A percentile compares a stretch with the other conserved stretches of the same genome.
These are phyloP conservation scores for Corythoichthys haematopterus DNA, from an alignment of 2,113 vertebrate genomes.

Conservation along the genomic window DNA sequence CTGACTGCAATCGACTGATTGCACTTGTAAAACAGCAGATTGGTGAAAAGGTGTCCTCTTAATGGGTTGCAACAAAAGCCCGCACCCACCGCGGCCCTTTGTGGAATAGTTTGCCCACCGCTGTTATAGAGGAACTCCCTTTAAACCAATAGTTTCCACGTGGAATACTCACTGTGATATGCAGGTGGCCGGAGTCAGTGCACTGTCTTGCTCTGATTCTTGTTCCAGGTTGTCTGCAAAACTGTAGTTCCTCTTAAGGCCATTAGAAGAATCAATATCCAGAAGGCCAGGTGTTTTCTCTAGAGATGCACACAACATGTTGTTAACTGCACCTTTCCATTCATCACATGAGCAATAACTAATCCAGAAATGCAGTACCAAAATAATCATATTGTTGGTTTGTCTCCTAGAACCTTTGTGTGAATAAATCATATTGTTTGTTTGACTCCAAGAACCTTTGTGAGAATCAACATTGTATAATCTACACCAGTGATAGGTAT, in stretches of 20 bases:
- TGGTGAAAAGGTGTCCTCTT: no score
- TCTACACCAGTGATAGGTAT: neutral
- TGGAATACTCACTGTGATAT: slow-evolving; percentile 55
- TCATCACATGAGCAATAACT: neutral
- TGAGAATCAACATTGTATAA: neutral
- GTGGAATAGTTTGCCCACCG: no score
- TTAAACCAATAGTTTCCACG: no score
- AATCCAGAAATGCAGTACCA: neutral
- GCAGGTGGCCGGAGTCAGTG: slow-evolving; percentile 37
- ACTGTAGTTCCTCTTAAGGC: slow-evolving; percentile 47
- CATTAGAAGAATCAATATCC: slow-evolving; percentile 29
- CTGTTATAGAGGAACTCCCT: no score
- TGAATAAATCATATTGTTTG: neutral
- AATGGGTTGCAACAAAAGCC: no score
- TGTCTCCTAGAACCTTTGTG: neutral
- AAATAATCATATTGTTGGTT: neutral
- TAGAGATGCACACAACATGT: slow-evolving; percentile 6
- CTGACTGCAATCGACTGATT: no score
- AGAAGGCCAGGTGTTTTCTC: slow-evolving; percentile 36
- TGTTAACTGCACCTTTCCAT: neutral
- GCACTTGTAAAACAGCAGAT: no score
- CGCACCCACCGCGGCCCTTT: no score
- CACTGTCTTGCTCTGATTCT: slow-evolving; percentile 44
- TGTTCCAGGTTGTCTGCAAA: slow-evolving; percentile 57
- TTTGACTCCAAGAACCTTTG: neutral